These are phyloP conservation scores for Rhinoraja longicauda DNA, from an alignment of 2,797 vertebrate species.

Conservation along the genomic window DNA sequence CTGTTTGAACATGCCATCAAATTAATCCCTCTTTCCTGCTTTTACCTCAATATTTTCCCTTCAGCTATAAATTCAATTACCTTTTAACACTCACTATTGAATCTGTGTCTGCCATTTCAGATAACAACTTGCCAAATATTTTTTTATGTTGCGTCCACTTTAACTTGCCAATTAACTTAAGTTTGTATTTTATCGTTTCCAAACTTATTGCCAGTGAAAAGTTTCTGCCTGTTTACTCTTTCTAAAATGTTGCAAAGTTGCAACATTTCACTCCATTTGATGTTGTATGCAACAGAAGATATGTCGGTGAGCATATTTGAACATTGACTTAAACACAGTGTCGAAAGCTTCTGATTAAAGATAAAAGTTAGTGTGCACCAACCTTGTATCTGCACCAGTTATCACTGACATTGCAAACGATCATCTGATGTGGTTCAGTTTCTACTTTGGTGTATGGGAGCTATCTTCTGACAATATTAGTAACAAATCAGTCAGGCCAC, in stretches of 20 bases:
- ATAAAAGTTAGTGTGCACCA: neutral
- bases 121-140: neutral
- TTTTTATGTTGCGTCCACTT: neutral
- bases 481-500: conserved; percentile 62
- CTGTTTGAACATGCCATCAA: neutral
- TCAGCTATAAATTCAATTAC: neutral
- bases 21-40: neutral
- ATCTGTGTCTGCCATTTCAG: neutral
- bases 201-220: neutral
- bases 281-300: neutral
- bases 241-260: neutral
- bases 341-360: neutral
- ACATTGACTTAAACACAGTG: neutral
- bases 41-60: neutral
- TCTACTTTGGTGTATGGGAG: neutral
- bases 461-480: conserved; percentile 51
- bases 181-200: neutral
- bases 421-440: neutral
- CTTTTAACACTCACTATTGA: neutral
- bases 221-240: neutral
- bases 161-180: neutral
- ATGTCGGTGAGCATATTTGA: neutral
- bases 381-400: neutral
- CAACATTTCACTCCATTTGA: neutral
- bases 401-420: conserved; percentile 23